Evolutionary conservation across 1,140 invertebrate species (phyloP), one percentile per base, ranked within the genome.

Genomic region (Lucilia sericata): DNA sequence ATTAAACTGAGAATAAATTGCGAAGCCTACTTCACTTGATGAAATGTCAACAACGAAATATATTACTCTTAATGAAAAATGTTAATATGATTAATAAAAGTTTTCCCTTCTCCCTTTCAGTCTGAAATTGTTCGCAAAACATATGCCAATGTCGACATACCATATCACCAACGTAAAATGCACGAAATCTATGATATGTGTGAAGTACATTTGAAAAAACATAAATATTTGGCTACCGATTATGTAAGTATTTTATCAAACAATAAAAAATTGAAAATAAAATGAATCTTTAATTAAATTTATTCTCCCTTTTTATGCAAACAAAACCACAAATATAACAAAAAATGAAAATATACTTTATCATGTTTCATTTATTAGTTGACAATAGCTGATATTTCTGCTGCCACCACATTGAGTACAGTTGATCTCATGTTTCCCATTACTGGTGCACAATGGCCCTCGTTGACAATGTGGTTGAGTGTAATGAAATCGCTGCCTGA

Each of bases 401-500:
- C 90, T 82, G 87, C 90, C 83, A 89, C 88, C 88, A 91, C 89
- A 89, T 19, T 90, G 85, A 91, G 89, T 81, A 91, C 89, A 19
- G 89, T 91, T 83, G 86, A 89, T 88, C 88, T 90, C 86, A 88
- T 90, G 87, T 90, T 90, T 90, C 88, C 88, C 30, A 86, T 90
- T 74, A 34, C 60, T 65, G 75, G 25, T 34, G 74, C 83, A 47
- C 85, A 87, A 17, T 91, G 88, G 87, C 89, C 89, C 65, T 86
- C 82, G 21, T 75, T 91, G 75, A 85, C 84, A 25, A 83, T 82
- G 60, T 91, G 89, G 89, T 87, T 89, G 82, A 82, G 86, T 82
- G 55, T 85, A 74, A 89, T 91, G 89, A 87, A 87, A 85, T 84
- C 88, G 83, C 84, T 89, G 86, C 86, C 86, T 47, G 86, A 84